phyloP scores from a whole-genome alignment of 2,888 invertebrate species.

The Cancer borealis region DNA sequence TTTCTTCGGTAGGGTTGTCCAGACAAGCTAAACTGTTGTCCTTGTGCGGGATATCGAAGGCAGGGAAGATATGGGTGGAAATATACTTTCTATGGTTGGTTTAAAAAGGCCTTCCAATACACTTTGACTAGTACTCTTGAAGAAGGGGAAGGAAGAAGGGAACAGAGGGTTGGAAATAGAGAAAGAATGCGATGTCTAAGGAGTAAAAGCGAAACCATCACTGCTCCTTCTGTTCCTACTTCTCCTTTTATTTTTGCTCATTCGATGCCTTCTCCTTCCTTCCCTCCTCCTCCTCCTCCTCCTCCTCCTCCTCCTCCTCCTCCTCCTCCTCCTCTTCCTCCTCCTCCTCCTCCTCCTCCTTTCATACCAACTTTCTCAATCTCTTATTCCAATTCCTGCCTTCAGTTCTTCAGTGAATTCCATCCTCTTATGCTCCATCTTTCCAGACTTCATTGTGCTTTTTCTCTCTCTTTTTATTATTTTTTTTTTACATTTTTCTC shows the following conservation, averaged over 20 bases:
- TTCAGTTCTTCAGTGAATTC: background rate
- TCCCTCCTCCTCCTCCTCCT: background rate
- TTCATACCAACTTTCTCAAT: conserved; percentile 14
- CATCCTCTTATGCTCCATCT: background rate
- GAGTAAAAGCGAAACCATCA: background rate
- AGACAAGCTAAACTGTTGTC: background rate
- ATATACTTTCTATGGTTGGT: background rate
- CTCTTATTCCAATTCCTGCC: background rate
- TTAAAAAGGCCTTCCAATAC: background rate
- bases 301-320: too few relatives aligned
- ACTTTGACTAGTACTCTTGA: background rate
- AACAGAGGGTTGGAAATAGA: background rate
- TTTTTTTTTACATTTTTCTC: background rate
- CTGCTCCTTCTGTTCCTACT: background rate
- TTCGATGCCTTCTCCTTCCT: background rate
- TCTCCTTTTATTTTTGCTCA: background rate
- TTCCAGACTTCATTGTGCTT: background rate
- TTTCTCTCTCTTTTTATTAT: background rate
- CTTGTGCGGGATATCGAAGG: background rate
- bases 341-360: background rate
- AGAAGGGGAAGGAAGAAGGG: background rate
- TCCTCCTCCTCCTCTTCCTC: too few relatives aligned
- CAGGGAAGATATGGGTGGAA: background rate
- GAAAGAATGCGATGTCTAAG: background rate
- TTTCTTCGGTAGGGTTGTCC: background rate